phyloP scores from a whole-genome alignment of 2,113 vertebrate genomes.

The Dissostichus mawsoni region DNA sequence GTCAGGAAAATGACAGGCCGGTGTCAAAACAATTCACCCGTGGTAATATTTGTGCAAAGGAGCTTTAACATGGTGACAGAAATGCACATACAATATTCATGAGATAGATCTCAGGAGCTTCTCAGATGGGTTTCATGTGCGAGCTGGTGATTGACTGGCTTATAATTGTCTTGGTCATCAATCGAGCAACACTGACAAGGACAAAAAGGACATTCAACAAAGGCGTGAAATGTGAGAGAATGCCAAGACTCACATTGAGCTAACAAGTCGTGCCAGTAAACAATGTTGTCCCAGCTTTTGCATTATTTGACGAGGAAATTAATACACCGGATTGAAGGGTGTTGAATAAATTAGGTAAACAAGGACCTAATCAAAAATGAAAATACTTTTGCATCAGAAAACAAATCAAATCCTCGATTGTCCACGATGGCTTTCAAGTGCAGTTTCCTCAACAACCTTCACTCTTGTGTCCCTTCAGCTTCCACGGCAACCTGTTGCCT shows the following conservation, averaged over 20 bases:
- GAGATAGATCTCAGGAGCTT: constrained; percentile 57
- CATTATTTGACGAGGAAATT: constrained; percentile 50
- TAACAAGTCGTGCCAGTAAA: constrained; percentile 50
- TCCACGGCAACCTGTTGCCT: constrained; percentile 75
- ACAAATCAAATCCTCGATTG: constrained; percentile 44
- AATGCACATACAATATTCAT: constrained; percentile 75
- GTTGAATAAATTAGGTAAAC: constrained; percentile 61
- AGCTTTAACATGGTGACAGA: constrained; percentile 71
- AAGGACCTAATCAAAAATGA: constrained; percentile 45
- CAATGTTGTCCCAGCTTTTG: constrained; percentile 28
- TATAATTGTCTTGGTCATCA: constrained; percentile 78
- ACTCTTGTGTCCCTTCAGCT: constrained; percentile 13
- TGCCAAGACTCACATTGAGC: constrained; percentile 32
- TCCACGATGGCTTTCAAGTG: constrained; percentile 26
- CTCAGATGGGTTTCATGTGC: constrained; percentile 62
- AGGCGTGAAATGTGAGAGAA: constrained; percentile 60
- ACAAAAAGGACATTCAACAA: constrained; percentile 70
- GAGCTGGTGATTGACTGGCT: constrained; percentile 68
- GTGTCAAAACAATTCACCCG: constrained; percentile 77
- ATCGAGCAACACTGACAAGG: constrained; percentile 70
- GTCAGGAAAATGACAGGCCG: constrained; percentile 61
- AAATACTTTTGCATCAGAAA: constrained; percentile 28
- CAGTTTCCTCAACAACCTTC: constrained; percentile 46
- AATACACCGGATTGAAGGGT: constrained; percentile 26
- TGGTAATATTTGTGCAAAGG: constrained; percentile 62